phyloP scores from a whole-genome alignment of 2,797 vertebrate genomes.

The Sebastes jordani region DNA sequence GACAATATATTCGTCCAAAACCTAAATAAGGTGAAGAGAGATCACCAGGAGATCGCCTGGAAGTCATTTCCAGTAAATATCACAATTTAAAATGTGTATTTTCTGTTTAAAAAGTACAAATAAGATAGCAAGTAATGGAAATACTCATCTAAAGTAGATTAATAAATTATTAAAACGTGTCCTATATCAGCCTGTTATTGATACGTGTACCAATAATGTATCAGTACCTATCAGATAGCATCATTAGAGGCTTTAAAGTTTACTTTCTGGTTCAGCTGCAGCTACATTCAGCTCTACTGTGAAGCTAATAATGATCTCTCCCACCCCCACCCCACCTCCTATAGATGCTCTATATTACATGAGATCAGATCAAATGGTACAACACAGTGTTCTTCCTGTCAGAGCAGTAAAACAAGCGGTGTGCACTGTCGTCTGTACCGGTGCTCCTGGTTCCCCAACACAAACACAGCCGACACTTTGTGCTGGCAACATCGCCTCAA shows the following conservation, averaged over 20 bases:
- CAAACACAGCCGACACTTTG: constrained; percentile 64
- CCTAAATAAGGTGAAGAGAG: too few relatives aligned
- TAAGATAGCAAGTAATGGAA: too few relatives aligned
- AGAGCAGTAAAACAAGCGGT: constrained; percentile 9
- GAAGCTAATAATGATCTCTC: constrained; percentile 45
- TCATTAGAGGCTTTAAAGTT: constrained; percentile 53
- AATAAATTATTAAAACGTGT: not conserved
- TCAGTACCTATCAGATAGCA: constrained; percentile 27
- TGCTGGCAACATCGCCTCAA: constrained; percentile 63
- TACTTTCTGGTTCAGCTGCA: constrained; percentile 32
- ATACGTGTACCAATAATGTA: constrained; percentile 6
- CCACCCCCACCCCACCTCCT: too few relatives aligned
- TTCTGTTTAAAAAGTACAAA: too few relatives aligned
- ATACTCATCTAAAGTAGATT: too few relatives aligned
- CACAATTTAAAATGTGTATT: too few relatives aligned
- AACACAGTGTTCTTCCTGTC: constrained; percentile 28
- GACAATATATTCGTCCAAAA: too few relatives aligned
- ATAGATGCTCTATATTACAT: constrained; percentile 35
- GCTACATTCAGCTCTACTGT: constrained; percentile 36
- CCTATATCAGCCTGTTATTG: not conserved
- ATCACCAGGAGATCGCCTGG: too few relatives aligned
- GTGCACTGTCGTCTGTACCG: constrained; percentile 12
- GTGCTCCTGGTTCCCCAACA: constrained; percentile 38
- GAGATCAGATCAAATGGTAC: constrained; percentile 54
- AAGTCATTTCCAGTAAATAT: too few relatives aligned